Base-by-base conservation (phyloP, 2,797 vertebrate species). In the Coreius guichenoti region DNA sequence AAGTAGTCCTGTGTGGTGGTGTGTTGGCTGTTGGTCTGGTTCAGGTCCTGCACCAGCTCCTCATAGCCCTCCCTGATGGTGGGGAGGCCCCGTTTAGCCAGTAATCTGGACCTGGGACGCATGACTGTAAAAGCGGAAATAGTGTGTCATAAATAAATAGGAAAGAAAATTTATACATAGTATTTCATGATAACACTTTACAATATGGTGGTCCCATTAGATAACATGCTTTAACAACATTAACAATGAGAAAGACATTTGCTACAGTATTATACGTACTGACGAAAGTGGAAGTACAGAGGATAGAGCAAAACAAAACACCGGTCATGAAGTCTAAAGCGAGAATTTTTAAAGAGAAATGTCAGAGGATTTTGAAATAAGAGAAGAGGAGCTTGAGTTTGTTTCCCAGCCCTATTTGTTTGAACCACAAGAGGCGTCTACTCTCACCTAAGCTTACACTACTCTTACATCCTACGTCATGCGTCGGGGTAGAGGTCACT, bases 1-100 rank as follows among this genome's bases (percentile, higher is more conserved):
- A 96, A 92, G 91, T 97, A 97, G 87, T 97, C 96, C 0, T 97
- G 95, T 0, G 95, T 94, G 86, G 95, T 75, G 67, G 33, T 91
- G 80, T 92, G 13, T 9, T 6, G 8, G 36, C 87, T 93, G 26
- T 90, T 85, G 74, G 86, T 89, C 74, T 92, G 90, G 87, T 91
- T 90, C 86, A 88, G 84, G 12, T 95, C 95, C 76, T 94, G 93
- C 68, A 93, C 82, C 0, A 75, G 89, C 43, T 95, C 95, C 87
- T 95, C 95, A 0, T 93, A 91, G 47, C 93, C 90, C 86, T 95
- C 95, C 0, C 90, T 49, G 61, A 95, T 95, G 81, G 95, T 95
- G 82, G 95, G 95, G 54, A 95, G 92, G 79, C 93, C 89, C 73
- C 93, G 93, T 13, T 93, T 91, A 49, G 91, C 86, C 61, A 90